These are phyloP conservation scores for Neomonachus schauinslandi DNA, from an alignment of 2,113 vertebrate species.

Conservation along the genomic window DNA sequence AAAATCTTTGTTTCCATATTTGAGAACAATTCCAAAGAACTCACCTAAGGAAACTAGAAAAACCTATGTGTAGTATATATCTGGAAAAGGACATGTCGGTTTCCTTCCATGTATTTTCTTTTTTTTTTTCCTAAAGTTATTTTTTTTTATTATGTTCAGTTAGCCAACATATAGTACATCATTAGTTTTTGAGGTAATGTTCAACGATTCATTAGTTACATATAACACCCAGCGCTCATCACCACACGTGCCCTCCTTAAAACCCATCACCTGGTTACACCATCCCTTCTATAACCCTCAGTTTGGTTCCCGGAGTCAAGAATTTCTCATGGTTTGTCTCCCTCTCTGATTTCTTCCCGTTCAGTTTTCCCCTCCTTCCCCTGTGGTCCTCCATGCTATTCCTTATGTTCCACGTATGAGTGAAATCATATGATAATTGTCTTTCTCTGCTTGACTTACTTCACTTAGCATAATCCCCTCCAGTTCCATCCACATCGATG, in stretches of 20 bases:
- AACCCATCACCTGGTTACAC: not conserved
- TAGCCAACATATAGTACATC: not conserved
- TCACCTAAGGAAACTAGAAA: not conserved
- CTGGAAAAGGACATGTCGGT: not conserved
- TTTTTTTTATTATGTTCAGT: not conserved
- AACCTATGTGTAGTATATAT: not conserved
- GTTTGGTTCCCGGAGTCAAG: not conserved
- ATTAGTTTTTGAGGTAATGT: not conserved
- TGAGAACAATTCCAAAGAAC: constrained; percentile 29
- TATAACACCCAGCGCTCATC: not conserved
- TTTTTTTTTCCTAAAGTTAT: not conserved
- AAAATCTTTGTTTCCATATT: not conserved
- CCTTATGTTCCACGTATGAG: not conserved
- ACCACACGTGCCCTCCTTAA: not conserved
- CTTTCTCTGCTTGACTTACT: not conserved
- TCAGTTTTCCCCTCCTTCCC: not conserved
- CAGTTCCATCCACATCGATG: not conserved
- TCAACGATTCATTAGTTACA: not conserved
- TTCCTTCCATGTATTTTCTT: not conserved
- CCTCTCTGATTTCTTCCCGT: not conserved
- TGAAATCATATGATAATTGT: not conserved
- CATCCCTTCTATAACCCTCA: not conserved
- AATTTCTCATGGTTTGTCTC: not conserved
- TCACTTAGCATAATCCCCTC: not conserved
- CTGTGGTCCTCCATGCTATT: not conserved